Evolutionary conservation across 2,113 vertebrate species (phyloP).

Genomic region (Paradisaea rubra): DNA sequence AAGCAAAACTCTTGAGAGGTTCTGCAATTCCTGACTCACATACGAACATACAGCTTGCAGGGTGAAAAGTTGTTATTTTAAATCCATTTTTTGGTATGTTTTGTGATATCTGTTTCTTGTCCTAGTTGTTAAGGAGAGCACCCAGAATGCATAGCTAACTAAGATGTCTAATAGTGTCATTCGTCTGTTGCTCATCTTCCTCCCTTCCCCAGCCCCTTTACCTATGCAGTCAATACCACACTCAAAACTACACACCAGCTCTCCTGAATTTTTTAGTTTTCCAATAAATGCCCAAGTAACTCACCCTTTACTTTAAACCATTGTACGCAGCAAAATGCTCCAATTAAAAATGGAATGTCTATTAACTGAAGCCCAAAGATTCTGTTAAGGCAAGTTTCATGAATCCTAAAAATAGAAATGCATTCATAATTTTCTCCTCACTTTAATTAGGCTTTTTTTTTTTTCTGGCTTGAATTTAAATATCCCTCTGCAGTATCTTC

Average conservation of each 20-base stretch:
- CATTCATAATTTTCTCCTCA: slow-evolving; percentile 49
- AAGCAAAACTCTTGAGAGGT: background rate
- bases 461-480: slow-evolving; percentile 23
- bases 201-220: background rate
- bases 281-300: background rate
- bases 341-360: slow-evolving; percentile 33
- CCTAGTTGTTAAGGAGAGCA: background rate
- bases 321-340: background rate
- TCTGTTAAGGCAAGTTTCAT: background rate
- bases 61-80: background rate
- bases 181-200: background rate
- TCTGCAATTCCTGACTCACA: background rate
- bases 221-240: background rate
- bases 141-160: background rate
- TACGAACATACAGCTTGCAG: background rate
- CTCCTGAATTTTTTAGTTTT: background rate
- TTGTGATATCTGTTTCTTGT: background rate
- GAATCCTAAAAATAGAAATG: slow-evolving; percentile 42
- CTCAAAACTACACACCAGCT: background rate
- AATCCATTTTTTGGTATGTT: background rate
- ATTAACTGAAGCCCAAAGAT: slow-evolving; percentile 34
- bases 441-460: slow-evolving; percentile 33
- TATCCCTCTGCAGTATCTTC: slow-evolving; percentile 49
- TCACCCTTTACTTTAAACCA: background rate
- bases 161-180: background rate